Conservation (phyloP, 2,113 vertebrate species). For the Salminus brasiliensis region DNA sequence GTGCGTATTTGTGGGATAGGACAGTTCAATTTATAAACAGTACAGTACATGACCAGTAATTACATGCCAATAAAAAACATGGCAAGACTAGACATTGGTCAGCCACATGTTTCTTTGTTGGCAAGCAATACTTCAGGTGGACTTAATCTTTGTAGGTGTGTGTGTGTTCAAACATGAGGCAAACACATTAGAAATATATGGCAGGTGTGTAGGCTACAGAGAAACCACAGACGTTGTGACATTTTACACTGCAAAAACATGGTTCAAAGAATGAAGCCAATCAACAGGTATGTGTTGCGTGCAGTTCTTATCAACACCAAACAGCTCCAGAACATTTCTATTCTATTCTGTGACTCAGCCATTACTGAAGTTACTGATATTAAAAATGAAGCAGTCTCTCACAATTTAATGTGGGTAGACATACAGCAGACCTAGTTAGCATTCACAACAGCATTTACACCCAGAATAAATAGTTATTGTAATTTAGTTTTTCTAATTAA, state of each 20-base stretch:
- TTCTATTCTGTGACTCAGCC: background rate
- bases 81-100: constrained; percentile 1
- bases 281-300: constrained; percentile 62
- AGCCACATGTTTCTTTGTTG: constrained; percentile 4
- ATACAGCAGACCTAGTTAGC: background rate
- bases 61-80: background rate
- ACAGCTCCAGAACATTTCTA: background rate
- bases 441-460: background rate
- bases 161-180: constrained; percentile 47
- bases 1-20: too few species aligned
- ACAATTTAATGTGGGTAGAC: too few species aligned
- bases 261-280: constrained; percentile 64
- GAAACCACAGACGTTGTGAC: constrained; percentile 57
- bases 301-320: constrained; percentile 34
- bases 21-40: background rate
- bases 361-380: too few species aligned
- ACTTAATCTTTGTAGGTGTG: constrained; percentile 19
- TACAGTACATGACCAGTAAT: constrained; percentile 1
- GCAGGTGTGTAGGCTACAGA: constrained; percentile 66
- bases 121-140: background rate
- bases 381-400: too few species aligned
- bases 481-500: background rate
- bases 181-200: constrained; percentile 57
- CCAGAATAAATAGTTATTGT: background rate
- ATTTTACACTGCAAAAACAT: constrained; percentile 58